phyloP scores from a whole-genome alignment of 1,140 invertebrate genomes.

The Luehdorfia chinensis region DNA sequence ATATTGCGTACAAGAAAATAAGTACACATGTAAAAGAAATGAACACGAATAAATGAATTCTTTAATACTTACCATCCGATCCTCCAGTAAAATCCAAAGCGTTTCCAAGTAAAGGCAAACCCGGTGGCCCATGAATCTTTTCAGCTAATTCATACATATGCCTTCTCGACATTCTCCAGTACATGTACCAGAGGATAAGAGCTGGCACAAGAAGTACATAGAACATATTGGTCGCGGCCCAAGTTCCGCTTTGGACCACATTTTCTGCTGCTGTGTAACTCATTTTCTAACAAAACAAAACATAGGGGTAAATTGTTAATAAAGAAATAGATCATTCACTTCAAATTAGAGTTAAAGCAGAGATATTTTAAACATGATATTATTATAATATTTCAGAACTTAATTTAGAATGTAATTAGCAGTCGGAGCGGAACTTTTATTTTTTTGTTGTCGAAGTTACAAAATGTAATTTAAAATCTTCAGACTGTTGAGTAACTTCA shows the following conservation, averaged over 20 bases:
- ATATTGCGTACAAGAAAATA: too few relatives aligned
- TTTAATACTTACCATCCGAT: conserved; percentile 75
- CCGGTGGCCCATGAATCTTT: conserved; percentile 83
- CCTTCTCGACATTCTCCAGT: conserved; percentile 83
- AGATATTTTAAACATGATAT: too few relatives aligned
- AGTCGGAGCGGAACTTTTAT: too few relatives aligned
- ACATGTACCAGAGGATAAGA: conserved; percentile 82
- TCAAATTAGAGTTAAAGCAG: too few relatives aligned
- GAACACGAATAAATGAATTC: too few relatives aligned
- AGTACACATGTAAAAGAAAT: too few relatives aligned
- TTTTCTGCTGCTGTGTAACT: conserved; percentile 53
- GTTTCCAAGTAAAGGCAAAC: conserved; percentile 84
- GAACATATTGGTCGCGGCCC: conserved; percentile 79
- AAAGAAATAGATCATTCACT: conserved; percentile 6
- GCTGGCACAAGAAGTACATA: conserved; percentile 83
- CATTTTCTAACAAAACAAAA: conserved; percentile 36
- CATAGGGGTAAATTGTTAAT: not conserved
- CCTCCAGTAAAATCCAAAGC: conserved; percentile 83
- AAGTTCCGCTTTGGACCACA: conserved; percentile 47
- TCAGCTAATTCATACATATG: conserved; percentile 84
- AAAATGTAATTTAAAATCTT: too few relatives aligned
- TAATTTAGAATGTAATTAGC: too few relatives aligned
- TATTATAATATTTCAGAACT: too few relatives aligned
- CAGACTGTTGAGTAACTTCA: too few relatives aligned
- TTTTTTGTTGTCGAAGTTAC: too few relatives aligned